phyloP scores from a whole-genome alignment of 37 sponge, comb jelly and placozoan genomes.

The Bolinopsis microptera region DNA sequence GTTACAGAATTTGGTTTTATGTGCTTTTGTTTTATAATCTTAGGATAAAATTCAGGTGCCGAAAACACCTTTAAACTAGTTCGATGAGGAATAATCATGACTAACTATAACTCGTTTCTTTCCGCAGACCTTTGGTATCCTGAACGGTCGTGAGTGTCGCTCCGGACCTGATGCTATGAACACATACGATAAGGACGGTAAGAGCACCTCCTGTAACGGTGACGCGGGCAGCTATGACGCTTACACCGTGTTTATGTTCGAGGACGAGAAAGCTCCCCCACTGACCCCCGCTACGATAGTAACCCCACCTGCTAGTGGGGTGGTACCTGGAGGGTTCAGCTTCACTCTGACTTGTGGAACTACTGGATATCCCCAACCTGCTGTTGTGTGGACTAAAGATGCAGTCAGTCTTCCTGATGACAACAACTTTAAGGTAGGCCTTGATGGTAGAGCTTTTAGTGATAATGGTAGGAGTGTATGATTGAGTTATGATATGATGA shows the following conservation, averaged over 20 bases:
- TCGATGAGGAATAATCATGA: too few species aligned
- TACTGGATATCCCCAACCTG: constrained; percentile 8
- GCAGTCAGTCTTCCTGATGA: background rate
- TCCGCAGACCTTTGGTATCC: constrained; percentile 16
- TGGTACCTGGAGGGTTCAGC: constrained; percentile 53
- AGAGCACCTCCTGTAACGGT: constrained; percentile 6
- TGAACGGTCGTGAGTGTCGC: background rate
- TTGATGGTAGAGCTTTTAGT: background rate
- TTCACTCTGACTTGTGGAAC: constrained; percentile 47
- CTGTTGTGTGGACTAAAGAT: constrained; percentile 29
- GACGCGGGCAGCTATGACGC: constrained; percentile 38
- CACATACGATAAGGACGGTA: constrained; percentile 62
- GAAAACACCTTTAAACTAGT: too few species aligned
- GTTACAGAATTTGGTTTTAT: background rate
- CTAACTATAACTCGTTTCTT: background rate
- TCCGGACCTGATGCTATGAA: constrained; percentile 40
- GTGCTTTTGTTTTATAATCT: too few species aligned
- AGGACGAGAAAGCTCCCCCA: constrained; percentile 47
- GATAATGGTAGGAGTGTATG: background rate
- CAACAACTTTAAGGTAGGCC: constrained; percentile 32
- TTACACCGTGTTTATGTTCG: constrained; percentile 54
- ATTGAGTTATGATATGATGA: too few species aligned
- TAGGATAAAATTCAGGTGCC: too few species aligned
- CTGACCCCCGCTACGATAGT: constrained; percentile 27
- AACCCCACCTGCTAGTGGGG: background rate